Evolutionary conservation across 2,113 vertebrate species (phyloP).

Genomic region (Epinephelus moara): DNA sequence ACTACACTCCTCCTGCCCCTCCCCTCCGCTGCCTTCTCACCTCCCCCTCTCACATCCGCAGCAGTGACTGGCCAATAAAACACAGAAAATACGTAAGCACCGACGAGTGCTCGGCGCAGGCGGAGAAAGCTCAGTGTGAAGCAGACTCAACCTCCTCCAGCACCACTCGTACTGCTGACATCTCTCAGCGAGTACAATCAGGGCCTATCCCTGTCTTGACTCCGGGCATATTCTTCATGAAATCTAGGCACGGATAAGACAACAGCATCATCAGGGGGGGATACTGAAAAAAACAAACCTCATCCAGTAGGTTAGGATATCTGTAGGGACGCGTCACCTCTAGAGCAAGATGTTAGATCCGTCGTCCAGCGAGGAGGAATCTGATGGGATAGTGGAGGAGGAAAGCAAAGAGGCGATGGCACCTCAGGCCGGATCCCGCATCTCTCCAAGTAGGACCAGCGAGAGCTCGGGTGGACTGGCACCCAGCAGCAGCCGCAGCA

Average conservation of each 20-base stretch:
- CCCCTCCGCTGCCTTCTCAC: conserved; percentile 41
- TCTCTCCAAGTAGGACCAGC: conserved; percentile 92
- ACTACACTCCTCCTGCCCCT: conserved; percentile 47
- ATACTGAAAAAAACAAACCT: not conserved
- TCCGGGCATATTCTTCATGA: conserved; percentile 37
- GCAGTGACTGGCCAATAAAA: conserved; percentile 90
- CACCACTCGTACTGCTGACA: conserved; percentile 81
- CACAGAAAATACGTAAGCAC: conserved; percentile 88
- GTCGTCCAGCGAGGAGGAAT: conserved; percentile 97
- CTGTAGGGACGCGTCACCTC: conserved; percentile 38
- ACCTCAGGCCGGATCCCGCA: conserved; percentile 88
- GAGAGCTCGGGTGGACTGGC: conserved; percentile 91
- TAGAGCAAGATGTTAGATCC: conserved; percentile 91
- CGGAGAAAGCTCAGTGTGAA: conserved; percentile 84
- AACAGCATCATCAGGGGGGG: not conserved
- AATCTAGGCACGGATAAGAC: conserved; percentile 35
- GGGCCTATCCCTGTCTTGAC: conserved; percentile 61
- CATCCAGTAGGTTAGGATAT: conserved; percentile 24
- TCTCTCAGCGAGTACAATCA: conserved; percentile 58
- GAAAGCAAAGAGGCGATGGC: conserved; percentile 92
- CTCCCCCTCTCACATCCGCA: conserved; percentile 78
- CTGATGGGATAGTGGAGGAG: conserved; percentile 94
- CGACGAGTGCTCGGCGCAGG: conserved; percentile 86
- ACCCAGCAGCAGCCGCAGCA: conserved; percentile 85
- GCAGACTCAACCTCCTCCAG: conserved; percentile 77